Conservation (phyloP, 2,113 vertebrate species). For the Herpailurus yagouaroundi region DNA sequence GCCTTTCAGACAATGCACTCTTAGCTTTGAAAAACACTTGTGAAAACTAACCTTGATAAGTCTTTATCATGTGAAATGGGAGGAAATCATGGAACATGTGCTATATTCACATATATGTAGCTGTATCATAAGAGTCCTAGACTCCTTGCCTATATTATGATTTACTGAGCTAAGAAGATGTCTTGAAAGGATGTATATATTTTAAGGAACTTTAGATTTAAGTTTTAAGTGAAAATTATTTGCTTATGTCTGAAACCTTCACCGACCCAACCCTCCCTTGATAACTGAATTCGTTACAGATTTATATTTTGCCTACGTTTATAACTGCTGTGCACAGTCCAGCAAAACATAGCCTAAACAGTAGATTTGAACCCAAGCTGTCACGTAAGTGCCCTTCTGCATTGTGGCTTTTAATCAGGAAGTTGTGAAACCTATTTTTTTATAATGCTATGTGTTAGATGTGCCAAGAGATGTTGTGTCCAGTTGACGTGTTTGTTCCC, state of each 20-base stretch:
- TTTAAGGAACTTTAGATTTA: neutral
- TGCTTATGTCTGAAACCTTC: neutral
- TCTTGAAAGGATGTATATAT: neutral
- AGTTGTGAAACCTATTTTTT: neutral
- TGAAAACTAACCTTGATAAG: neutral
- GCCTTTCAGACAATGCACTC: neutral
- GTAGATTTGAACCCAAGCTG: neutral
- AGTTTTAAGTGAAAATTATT: neutral
- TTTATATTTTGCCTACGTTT: constrained; percentile 11
- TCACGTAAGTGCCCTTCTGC: neutral
- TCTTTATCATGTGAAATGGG: neutral
- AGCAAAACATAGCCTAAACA: neutral
- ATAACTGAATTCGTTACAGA: neutral
- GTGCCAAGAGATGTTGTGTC: neutral
- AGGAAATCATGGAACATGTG: neutral
- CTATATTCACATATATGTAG: neutral
- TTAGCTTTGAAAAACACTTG: neutral
- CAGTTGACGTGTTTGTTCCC: neutral
- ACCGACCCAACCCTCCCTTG: neutral
- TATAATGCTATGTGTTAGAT: neutral
- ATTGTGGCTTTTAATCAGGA: neutral
- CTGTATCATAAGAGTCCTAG: neutral
- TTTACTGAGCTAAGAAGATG: neutral
- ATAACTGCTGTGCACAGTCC: neutral
- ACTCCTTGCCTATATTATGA: neutral